Evolutionary conservation across 2,113 vertebrate genomes (phyloP).

Genomic region (Arothron firmamentum): DNA sequence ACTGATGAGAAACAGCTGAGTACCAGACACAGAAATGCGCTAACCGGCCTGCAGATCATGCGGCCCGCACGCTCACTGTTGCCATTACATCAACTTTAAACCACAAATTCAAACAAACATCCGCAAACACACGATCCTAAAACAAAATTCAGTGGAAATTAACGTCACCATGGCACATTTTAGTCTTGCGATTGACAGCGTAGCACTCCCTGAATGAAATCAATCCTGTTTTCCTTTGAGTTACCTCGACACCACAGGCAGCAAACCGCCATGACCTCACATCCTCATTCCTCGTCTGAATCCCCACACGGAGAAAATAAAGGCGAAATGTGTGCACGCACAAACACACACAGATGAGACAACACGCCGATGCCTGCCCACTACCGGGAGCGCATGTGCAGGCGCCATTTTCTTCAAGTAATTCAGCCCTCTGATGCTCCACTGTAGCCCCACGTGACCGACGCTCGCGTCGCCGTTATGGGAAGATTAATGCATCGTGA

Average conservation of each 20-base stretch:
- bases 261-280: constrained; percentile 64
- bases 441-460: constrained; percentile 39
- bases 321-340: constrained; percentile 1
- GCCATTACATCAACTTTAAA: not conserved
- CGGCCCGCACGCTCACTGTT: not conserved
- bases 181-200: constrained; percentile 14
- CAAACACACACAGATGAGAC: constrained; percentile 13
- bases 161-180: not conserved
- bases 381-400: constrained; percentile 20
- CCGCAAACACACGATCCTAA: not conserved
- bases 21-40: not conserved
- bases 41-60: constrained; percentile 10
- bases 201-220: constrained; percentile 41
- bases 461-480: constrained; percentile 1
- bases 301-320: constrained; percentile 17
- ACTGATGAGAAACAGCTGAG: constrained; percentile 15
- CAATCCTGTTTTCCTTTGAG: constrained; percentile 58
- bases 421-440: constrained; percentile 54
- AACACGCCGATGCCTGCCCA: constrained; percentile 35
- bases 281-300: constrained; percentile 57
- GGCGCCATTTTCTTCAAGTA: constrained; percentile 40
- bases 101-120: not conserved
- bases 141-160: not conserved
- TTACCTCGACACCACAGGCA: constrained; percentile 54
- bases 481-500: constrained; percentile 28